Percentiles rank a stretch among this genome's conserved stretches.
These are phyloP conservation scores for Epirrhoe alternata DNA, from an alignment of 2,888 invertebrate genomes.

Conservation along the genomic window DNA sequence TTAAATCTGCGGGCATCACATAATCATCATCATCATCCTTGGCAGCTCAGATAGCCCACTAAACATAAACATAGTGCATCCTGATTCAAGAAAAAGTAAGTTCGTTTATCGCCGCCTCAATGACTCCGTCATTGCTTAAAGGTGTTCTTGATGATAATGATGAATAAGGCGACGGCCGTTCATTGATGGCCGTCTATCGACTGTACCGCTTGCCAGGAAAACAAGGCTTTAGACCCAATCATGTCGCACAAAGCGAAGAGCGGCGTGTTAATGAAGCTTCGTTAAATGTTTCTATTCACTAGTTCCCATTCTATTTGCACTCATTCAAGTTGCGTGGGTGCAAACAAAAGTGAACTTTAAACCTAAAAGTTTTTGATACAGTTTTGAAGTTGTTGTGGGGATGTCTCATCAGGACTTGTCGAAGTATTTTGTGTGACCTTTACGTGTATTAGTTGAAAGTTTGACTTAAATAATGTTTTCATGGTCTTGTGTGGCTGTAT, in stretches of 20 bases:
- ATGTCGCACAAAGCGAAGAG: conserved; percentile 35
- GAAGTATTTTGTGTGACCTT: background rate
- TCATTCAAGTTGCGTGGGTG: conserved; percentile 10
- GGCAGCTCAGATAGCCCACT: too few relatives aligned
- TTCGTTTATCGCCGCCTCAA: too few relatives aligned
- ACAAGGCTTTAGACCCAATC: conserved; percentile 35
- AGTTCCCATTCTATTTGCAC: conserved; percentile 15
- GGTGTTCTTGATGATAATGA: background rate
- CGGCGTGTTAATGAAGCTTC: conserved; percentile 45
- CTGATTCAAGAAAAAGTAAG: too few relatives aligned
- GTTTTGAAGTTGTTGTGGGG: background rate
- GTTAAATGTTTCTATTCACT: conserved; percentile 48
- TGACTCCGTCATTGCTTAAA: too few relatives aligned
- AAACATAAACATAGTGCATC: too few relatives aligned
- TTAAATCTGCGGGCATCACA: too few relatives aligned
- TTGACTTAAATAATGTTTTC: conserved; percentile 1
- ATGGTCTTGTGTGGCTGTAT: background rate
- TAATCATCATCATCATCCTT: too few relatives aligned
- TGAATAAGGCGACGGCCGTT: background rate
- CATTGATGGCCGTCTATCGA: background rate
- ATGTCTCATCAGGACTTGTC: too few relatives aligned
- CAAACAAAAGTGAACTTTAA: conserved; percentile 28
- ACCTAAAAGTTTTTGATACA: conserved; percentile 1
- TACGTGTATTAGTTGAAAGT: background rate
- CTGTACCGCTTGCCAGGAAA: background rate